Evolutionary conservation across 2,113 vertebrate genomes (phyloP).

Genomic region (Astur gentilis): DNA sequence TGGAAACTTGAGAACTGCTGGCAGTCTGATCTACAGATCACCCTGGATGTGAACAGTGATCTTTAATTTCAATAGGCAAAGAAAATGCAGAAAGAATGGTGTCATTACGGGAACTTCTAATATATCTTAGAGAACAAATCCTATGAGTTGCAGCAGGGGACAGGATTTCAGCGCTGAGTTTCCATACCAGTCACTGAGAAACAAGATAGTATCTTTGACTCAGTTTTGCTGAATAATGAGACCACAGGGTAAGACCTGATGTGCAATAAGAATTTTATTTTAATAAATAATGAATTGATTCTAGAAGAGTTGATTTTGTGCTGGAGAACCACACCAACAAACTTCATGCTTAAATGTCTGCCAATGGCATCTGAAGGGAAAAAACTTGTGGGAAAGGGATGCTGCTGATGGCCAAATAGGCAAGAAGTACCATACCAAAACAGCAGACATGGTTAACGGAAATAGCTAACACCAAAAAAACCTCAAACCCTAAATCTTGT

Average conservation of each 20-base stretch:
- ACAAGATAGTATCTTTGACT: neutral
- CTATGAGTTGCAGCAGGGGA: neutral
- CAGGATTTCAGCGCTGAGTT: neutral
- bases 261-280: neutral
- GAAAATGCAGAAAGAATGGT: neutral
- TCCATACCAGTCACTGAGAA: neutral
- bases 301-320: neutral
- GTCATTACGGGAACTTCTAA: neutral
- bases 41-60: neutral
- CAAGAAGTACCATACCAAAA: neutral
- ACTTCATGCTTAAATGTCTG: neutral
- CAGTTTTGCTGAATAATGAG: neutral
- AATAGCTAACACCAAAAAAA: neutral
- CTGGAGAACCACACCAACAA: neutral
- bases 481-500: neutral
- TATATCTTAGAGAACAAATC: neutral
- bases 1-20: neutral
- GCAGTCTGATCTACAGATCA: neutral
- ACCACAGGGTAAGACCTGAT: neutral
- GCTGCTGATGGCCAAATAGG: neutral
- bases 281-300: neutral
- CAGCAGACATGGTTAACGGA: neutral
- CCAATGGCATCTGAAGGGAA: neutral
- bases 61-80: neutral
- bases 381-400: neutral